Conservation (phyloP, 2,797 vertebrate genomes). For the Threskiornis aethiopicus region DNA sequence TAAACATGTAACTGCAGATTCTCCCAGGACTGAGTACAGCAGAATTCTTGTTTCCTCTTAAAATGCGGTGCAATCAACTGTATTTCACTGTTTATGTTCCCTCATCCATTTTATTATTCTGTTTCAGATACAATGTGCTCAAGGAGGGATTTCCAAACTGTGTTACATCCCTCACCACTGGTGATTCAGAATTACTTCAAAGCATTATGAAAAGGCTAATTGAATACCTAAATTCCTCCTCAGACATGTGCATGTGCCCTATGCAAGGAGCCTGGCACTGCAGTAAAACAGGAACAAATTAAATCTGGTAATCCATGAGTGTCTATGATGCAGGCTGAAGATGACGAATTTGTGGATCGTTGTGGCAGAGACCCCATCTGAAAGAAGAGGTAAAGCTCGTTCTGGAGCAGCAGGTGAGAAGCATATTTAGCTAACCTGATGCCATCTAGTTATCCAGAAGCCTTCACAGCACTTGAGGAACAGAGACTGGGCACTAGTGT, state of each 20-base stretch:
- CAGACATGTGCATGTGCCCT: accelerated
- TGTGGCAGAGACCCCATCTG: background rate
- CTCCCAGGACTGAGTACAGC: background rate
- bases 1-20: background rate
- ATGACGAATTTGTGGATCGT: accelerated
- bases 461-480: background rate
- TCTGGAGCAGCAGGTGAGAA: background rate
- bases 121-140: background rate
- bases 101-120: background rate
- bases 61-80: background rate
- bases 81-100: background rate
- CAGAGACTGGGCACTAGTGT: background rate
- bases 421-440: background rate
- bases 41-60: background rate
- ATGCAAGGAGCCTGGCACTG: background rate
- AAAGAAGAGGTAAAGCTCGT: background rate
- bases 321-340: background rate
- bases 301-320: background rate
- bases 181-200: background rate
- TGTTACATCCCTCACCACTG: background rate
- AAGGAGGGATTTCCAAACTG: background rate
- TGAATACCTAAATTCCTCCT: background rate
- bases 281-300: background rate
- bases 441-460: background rate
- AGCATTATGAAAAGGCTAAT: background rate